Conservation (phyloP, 53 echinoderm and acorn worm genomes). For the Apostichopus leukothele region DNA sequence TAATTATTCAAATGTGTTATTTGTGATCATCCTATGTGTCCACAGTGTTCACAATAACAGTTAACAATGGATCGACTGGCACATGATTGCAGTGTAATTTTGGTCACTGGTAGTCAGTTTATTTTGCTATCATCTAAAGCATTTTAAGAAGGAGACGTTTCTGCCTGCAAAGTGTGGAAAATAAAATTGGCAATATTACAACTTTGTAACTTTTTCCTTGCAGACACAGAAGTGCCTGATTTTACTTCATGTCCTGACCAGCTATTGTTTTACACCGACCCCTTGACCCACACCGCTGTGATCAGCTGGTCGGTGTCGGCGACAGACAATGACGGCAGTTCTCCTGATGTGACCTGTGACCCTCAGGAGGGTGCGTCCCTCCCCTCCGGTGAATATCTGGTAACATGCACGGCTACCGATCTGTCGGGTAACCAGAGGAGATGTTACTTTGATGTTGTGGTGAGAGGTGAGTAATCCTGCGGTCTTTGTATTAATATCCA, state of each 20-base stretch:
- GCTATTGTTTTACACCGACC: slow-evolving; percentile 51
- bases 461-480: slow-evolving; percentile 46
- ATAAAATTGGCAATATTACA: background rate
- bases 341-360: slow-evolving; percentile 62
- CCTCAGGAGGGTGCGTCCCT: slow-evolving; percentile 45
- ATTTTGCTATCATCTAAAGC: no score
- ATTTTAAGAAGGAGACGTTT: no score
- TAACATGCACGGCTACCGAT: slow-evolving; percentile 64
- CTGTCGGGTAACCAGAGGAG: slow-evolving; percentile 52
- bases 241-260: slow-evolving; percentile 52
- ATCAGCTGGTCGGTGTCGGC: slow-evolving; percentile 47
- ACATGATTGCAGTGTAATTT: no score
- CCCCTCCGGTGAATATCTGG: slow-evolving; percentile 29
- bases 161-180: no score
- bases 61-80: no score
- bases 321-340: slow-evolving; percentile 56
- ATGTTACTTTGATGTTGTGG: slow-evolving; percentile 59
- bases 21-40: no score
- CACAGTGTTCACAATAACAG: no score
- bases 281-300: slow-evolving; percentile 26
- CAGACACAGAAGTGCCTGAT: slow-evolving; percentile 58
- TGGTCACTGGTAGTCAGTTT: no score
- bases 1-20: no score
- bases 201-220: background rate
- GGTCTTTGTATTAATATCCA: no score